A percentile compares a stretch with the other conserved stretches of the same genome.
phyloP scores from a whole-genome alignment of 2,113 vertebrate species.

The Syrmaticus mikado region DNA sequence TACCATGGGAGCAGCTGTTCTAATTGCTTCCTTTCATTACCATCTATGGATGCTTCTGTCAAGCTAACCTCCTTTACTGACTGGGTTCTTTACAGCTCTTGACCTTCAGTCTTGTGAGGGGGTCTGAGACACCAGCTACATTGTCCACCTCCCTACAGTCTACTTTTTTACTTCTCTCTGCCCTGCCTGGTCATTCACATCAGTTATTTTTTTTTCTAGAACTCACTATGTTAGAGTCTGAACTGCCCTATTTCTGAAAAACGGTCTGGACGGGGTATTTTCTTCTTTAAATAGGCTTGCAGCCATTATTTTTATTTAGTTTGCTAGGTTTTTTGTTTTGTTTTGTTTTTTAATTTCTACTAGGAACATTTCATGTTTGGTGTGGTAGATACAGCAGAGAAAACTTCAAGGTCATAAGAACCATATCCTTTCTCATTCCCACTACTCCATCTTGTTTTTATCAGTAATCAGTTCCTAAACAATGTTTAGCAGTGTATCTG shows the following conservation, averaged over 20 bases:
- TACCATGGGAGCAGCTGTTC: neutral
- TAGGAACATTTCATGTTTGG: neutral
- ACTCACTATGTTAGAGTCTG: neutral
- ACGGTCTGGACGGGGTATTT: neutral
- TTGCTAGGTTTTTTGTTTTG: neutral
- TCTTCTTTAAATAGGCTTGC: neutral
- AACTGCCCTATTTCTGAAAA: neutral
- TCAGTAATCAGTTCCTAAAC: neutral
- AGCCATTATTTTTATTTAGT: neutral
- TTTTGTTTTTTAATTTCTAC: neutral
- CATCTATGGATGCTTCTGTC: slow-evolving; percentile 67
- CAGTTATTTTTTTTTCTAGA: neutral
- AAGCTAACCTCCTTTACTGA: slow-evolving; percentile 31
- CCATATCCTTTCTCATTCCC: neutral
- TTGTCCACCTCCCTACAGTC: neutral
- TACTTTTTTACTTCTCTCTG: neutral
- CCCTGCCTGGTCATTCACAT: neutral
- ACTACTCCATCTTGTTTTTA: neutral
- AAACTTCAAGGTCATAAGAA: neutral
- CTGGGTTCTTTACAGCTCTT: slow-evolving; percentile 31
- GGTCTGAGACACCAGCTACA: neutral
- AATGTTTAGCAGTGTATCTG: neutral
- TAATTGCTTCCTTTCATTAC: slow-evolving; percentile 65
- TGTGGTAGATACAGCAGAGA: neutral
- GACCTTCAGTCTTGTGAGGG: slow-evolving; percentile 8